Evolutionary conservation across 2,797 vertebrate genomes (phyloP).

Genomic region (Megalops cyprinoides): DNA sequence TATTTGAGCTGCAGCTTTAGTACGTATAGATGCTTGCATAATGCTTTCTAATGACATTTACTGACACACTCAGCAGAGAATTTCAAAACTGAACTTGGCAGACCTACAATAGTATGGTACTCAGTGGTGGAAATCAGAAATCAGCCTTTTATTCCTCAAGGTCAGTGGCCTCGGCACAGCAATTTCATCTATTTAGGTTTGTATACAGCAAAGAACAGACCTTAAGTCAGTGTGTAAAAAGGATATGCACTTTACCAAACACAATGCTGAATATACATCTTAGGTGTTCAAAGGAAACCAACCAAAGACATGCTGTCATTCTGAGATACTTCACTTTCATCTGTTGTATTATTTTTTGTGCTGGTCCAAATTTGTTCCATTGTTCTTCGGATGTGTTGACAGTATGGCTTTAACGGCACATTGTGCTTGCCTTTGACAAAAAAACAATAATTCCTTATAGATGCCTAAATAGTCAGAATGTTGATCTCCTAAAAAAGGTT

Average conservation of each 20-base stretch:
- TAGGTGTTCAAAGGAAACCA: no score
- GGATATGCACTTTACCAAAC: no score
- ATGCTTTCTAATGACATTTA: constrained; percentile 29
- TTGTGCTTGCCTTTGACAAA: not conserved
- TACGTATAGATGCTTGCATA: not conserved
- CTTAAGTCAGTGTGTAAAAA: not conserved
- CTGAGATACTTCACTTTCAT: no score
- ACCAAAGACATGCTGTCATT: no score
- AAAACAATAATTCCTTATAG: constrained; percentile 38
- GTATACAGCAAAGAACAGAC: not conserved
- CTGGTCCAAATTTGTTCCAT: no score
- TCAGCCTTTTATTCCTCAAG: not conserved
- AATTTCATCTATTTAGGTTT: not conserved
- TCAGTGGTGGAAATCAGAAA: constrained; percentile 1
- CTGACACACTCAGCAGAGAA: constrained; percentile 7
- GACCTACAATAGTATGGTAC: not conserved
- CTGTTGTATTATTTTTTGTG: no score
- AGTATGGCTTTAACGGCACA: no score
- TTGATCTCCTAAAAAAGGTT: constrained; percentile 39
- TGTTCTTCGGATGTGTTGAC: no score
- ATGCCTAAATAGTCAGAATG: constrained; percentile 34
- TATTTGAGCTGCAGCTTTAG: not conserved
- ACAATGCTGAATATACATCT: no score
- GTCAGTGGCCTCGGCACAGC: not conserved
- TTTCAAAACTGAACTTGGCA: constrained; percentile 6